Conservation (phyloP, 2,113 vertebrate species). For the Platichthys stellatus region DNA sequence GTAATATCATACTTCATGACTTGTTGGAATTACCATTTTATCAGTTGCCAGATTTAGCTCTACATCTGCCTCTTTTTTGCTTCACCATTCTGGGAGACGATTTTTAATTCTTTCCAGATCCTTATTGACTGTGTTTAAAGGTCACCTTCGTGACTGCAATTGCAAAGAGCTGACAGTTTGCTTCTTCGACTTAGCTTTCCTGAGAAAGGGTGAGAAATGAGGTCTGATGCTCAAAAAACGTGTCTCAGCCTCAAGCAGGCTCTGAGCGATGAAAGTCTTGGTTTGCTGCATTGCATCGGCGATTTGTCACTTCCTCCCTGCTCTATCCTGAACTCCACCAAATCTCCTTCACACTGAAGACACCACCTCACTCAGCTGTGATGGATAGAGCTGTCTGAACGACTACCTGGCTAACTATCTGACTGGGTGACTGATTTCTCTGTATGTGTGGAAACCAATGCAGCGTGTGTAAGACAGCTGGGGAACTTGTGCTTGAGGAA, state of each 20-base stretch:
- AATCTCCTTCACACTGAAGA: conserved; percentile 4
- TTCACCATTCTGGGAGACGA: neutral
- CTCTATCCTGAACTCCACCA: neutral
- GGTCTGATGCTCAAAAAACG: neutral
- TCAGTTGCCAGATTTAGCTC: neutral
- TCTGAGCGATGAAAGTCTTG: conserved; percentile 33
- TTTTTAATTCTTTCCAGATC: conserved; percentile 6
- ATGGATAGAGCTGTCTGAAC: conserved; percentile 17
- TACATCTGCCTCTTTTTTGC: neutral
- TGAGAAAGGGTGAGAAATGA: conserved; percentile 26
- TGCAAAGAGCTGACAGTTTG: conserved; percentile 22
- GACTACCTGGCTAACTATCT: conserved; percentile 2
- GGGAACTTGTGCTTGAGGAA: neutral
- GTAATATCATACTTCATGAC: neutral
- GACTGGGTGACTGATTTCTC: conserved; percentile 3
- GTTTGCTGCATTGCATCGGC: conserved; percentile 15
- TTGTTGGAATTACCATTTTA: neutral
- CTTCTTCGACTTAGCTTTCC: conserved; percentile 11
- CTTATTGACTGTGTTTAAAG: conserved; percentile 10
- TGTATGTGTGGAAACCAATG: neutral
- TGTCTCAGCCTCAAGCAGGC: conserved; percentile 6
- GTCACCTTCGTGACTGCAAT: conserved; percentile 18
- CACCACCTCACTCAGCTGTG: conserved; percentile 1
- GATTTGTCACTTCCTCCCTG: conserved; percentile 26
- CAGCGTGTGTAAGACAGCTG: neutral